Evolutionary conservation across 2,797 vertebrate genomes (phyloP).

Genomic region (Xenops minutus): DNA sequence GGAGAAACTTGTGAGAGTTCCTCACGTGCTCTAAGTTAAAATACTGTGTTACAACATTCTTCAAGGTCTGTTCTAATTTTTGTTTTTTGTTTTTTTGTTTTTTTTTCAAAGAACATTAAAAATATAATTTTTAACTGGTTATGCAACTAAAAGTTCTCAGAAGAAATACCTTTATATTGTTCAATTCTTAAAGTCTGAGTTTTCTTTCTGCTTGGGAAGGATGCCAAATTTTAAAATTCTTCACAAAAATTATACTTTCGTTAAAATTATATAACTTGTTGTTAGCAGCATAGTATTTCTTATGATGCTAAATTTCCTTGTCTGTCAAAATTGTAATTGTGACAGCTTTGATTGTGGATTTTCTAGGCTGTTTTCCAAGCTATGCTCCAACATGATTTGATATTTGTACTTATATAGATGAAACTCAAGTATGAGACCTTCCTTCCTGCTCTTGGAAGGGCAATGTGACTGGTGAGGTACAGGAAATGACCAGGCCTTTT

Average conservation of each 20-base stretch:
- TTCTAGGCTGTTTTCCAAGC: neutral
- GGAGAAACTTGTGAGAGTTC: neutral
- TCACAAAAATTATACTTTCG: neutral
- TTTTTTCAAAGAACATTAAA: neutral
- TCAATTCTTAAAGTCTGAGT: neutral
- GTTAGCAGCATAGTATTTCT: neutral
- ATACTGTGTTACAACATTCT: neutral
- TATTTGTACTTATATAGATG: neutral
- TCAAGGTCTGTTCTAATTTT: neutral
- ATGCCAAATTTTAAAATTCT: neutral
- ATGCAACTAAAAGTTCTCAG: neutral
- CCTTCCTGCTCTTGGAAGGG: neutral
- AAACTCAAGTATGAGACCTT: neutral
- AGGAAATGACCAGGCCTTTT: neutral
- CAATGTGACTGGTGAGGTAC: neutral
- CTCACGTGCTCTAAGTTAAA: neutral
- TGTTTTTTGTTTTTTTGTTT: neutral
- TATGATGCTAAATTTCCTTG: neutral
- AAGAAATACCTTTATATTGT: neutral
- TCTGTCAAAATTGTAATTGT: neutral
- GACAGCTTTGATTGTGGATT: neutral
- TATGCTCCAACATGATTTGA: neutral
- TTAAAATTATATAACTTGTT: neutral
- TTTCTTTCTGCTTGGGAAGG: neutral
- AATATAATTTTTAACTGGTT: neutral